Percentiles rank a stretch among this genome's conserved stretches.
Conservation (phyloP, 2,888 invertebrate genomes). For the Hydrotaea diabolus region DNA sequence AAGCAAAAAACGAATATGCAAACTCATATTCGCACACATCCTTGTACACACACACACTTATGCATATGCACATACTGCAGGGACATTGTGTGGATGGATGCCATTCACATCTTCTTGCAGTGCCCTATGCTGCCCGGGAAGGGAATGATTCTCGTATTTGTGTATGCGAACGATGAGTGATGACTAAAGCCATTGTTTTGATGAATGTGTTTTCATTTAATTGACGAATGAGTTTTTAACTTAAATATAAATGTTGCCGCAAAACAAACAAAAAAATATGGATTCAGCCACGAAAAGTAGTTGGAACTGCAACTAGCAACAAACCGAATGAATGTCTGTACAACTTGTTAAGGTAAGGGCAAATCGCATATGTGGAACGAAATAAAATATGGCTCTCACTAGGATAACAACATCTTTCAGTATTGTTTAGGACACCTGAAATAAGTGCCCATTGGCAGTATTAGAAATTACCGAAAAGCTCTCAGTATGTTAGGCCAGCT, state of each 20-base stretch:
- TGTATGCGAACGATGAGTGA: slow-evolving; percentile 64
- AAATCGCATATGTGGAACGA: neutral
- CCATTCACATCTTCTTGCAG: neutral
- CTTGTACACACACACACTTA: neutral
- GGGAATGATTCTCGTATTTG: slow-evolving; percentile 26
- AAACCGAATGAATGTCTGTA: neutral
- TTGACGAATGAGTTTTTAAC: slow-evolving; percentile 79
- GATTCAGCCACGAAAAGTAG: neutral
- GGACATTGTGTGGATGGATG: neutral
- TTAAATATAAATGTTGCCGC: slow-evolving; percentile 61
- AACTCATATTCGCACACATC: too few relatives aligned
- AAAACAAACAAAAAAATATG: neutral
- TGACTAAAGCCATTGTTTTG: slow-evolving; percentile 73
- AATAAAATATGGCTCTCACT: neutral
- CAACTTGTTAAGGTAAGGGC: neutral
- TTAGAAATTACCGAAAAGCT: too few relatives aligned
- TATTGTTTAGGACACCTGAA: neutral
- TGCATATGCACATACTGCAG: neutral
- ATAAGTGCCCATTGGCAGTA: neutral
- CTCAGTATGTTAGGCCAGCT: too few relatives aligned
- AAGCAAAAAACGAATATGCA: neutral
- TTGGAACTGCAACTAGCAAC: neutral
- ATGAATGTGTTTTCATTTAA: slow-evolving; percentile 78
- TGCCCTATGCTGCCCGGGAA: neutral
- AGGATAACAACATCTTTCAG: slow-evolving; percentile 6